Evolutionary conservation across 1,140 invertebrate species (phyloP).

Genomic region (Drosophila bipectinata): DNA sequence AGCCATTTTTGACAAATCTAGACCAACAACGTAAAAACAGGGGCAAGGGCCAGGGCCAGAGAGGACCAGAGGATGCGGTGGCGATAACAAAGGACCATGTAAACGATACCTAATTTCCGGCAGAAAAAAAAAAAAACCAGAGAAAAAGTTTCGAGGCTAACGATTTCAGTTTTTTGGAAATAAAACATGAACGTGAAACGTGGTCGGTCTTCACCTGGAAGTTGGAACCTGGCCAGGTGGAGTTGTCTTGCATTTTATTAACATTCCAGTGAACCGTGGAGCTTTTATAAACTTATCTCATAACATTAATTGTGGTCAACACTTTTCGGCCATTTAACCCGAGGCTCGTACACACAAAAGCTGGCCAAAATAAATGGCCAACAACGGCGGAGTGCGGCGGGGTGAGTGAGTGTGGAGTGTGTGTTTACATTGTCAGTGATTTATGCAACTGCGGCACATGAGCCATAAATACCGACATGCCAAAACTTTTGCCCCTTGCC

Average conservation of each 20-base stretch:
- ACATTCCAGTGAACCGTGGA: slow-evolving; percentile 50
- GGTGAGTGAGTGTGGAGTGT: neutral
- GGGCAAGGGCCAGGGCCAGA: slow-evolving; percentile 9
- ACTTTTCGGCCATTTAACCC: slow-evolving; percentile 79
- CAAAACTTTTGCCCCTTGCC: slow-evolving; percentile 65
- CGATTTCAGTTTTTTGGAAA: neutral
- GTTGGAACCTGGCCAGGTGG: neutral
- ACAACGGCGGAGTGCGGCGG: too few species aligned
- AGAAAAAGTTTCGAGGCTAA: neutral
- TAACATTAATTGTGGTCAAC: slow-evolving; percentile 83
- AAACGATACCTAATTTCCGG: slow-evolving; percentile 81
- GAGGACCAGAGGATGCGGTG: slow-evolving; percentile 67
- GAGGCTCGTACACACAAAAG: slow-evolving; percentile 5
- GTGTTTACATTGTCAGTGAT: slow-evolving; percentile 81
- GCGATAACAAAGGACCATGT: slow-evolving; percentile 58
- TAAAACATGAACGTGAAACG: neutral
- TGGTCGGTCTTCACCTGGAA: too few species aligned
- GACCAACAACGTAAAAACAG: slow-evolving; percentile 24
- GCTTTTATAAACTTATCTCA: slow-evolving; percentile 82
- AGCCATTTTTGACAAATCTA: slow-evolving; percentile 77
- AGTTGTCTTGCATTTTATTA: slow-evolving; percentile 72
- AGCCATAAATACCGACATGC: slow-evolving; percentile 83
- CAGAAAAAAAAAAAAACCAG: neutral
- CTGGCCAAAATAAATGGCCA: neutral
- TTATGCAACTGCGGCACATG: slow-evolving; percentile 82